Evolutionary conservation across 2,113 vertebrate species (phyloP), one percentile per base, ranked within the genome.

Genomic region (Stigmatopora nigra): DNA sequence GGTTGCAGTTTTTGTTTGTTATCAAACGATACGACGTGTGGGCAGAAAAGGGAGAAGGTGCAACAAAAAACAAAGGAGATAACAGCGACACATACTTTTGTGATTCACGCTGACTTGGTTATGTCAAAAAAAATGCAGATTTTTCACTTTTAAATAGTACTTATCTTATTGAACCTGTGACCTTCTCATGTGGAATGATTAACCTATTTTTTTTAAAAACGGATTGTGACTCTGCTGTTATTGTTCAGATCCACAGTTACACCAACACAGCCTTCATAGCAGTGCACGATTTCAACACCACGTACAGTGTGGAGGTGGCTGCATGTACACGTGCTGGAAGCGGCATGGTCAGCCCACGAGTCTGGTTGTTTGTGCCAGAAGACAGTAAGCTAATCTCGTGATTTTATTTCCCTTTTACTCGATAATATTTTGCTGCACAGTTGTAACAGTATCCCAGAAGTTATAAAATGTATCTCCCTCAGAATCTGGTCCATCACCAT

Each of bases 311-410:
- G 72, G 91, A 90, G 25, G 92, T 99, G 35, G 93, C 93, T 0
- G 94, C 94, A 0, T 51, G 92, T 84, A 95, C 94, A 1, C 89
- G 76, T 36, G 93, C 92, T 0, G 97, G 96, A 2, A 83, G 88
- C 14, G 96, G 97, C 36, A 92, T 91, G 57, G 89, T 90, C 88
- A 95, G 94, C 75, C 72, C 83, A 7, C 90, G 87, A 0, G 82
- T 91, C 75, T 78, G 77, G 36, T 38, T 94, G 55, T 91, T 91
- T 72, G 87, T 98, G 77, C 91, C 92, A 5, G 79, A 72, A 2
- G 61, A 79, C 0, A 92, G 96, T 97, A 79, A 92, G 91, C 17
- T 2, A 10, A 72, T 75, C 53, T 69, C 15, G 56, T 68, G 46
- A 75, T 70, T 70, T 80, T 62, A 77, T 68, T 61, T 78, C n/a